These are phyloP conservation scores for Pyrocoelia pectoralis DNA, from an alignment of 2,888 invertebrate genomes.

Conservation along the genomic window DNA sequence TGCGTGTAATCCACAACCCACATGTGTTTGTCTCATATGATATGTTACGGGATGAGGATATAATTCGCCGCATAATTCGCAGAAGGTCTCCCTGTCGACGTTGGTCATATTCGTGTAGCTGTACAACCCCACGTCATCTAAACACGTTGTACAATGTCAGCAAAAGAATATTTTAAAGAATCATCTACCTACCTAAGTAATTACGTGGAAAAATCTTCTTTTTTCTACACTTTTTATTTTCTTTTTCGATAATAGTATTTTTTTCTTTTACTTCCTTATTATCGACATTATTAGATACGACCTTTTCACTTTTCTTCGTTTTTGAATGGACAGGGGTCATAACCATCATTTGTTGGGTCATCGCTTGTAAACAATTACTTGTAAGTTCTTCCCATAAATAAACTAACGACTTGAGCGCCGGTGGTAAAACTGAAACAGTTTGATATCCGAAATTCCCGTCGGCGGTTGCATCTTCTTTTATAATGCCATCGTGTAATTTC, in stretches of 20 bases:
- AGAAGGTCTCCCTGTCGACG: conserved; percentile 60
- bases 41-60: conserved; percentile 85
- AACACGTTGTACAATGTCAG: too few species aligned
- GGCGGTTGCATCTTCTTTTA: conserved; percentile 56
- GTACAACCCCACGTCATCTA: conserved; percentile 54
- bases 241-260: conserved; percentile 56
- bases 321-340: conserved; percentile 62
- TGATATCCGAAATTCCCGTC: conserved; percentile 59
- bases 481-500: conserved; percentile 60
- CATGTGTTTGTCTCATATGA: conserved; percentile 90
- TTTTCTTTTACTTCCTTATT: conserved; percentile 56
- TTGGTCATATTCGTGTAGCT: conserved; percentile 48
- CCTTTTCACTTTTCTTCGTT: conserved; percentile 49
- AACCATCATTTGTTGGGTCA: conserved; percentile 68
- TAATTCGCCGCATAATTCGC: conserved; percentile 87
- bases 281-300: conserved; percentile 40
- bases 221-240: conserved; percentile 65
- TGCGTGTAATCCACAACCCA: conserved; percentile 88
- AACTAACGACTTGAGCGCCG: conserved; percentile 86
- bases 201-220: conserved; percentile 63
- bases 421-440: conserved; percentile 81
- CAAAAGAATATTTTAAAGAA: neutral
- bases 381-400: conserved; percentile 90
- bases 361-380: conserved; percentile 70
- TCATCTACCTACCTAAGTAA: conserved; percentile 51